Percentiles rank a stretch among this genome's conserved stretches.
Evolutionary conservation across 2,113 vertebrate species (phyloP).

Genomic region (Protobothrops mucrosquamatus): DNA sequence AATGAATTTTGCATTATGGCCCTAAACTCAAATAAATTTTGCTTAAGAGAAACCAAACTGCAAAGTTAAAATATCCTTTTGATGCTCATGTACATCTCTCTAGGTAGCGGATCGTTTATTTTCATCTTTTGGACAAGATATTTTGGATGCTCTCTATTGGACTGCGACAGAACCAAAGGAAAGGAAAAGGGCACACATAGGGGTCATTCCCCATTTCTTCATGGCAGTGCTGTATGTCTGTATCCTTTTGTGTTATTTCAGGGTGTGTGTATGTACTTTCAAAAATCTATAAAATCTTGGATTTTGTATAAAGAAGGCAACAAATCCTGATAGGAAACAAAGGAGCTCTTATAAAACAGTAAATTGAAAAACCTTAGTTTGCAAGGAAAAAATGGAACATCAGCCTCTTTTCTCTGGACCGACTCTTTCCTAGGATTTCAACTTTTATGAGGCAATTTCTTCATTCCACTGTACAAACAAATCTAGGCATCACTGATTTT

Average conservation of each 20-base stretch:
- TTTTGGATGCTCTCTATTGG: conserved; percentile 97
- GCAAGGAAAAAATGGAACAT: neutral
- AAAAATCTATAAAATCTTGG: neutral
- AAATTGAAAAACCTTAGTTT: neutral
- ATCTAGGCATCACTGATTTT: neutral
- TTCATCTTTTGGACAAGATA: conserved; percentile 98
- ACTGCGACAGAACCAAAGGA: conserved; percentile 97
- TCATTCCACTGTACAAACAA: neutral
- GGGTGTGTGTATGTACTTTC: neutral
- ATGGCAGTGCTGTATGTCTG: conserved; percentile 98
- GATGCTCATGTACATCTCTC: neutral
- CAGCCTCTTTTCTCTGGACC: neutral
- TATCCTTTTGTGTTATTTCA: conserved; percentile 78
- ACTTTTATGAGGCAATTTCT: neutral
- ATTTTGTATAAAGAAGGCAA: neutral
- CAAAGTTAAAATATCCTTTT: neutral
- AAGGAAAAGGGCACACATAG: conserved; percentile 90
- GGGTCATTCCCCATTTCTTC: conserved; percentile 94
- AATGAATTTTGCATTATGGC: neutral
- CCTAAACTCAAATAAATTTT: neutral
- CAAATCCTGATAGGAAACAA: neutral
- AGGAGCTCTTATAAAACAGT: neutral
- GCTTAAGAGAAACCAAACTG: conserved; percentile 7
- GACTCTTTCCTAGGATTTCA: neutral
- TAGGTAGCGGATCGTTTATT: conserved; percentile 97